phyloP scores from a whole-genome alignment of 1,140 invertebrate genomes.

The Mylabris phalerata region DNA sequence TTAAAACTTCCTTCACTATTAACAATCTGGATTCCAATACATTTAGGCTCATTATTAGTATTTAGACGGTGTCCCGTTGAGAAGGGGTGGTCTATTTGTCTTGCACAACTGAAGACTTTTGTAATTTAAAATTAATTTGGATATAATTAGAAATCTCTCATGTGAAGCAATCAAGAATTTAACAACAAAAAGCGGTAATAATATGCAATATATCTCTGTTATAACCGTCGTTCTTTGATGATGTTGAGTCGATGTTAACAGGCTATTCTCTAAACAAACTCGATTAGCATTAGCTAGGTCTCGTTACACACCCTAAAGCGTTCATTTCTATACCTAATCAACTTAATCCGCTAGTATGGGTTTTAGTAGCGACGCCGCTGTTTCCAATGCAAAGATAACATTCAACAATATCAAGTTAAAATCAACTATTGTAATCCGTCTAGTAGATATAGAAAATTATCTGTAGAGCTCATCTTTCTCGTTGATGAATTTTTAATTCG shows the following conservation, averaged over 20 bases:
- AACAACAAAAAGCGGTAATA: slow-evolving; percentile 14
- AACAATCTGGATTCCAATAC: slow-evolving; percentile 6
- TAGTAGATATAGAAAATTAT: too few species aligned
- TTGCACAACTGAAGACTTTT: background rate
- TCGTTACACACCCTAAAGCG: slow-evolving; percentile 29
- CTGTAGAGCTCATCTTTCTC: too few species aligned
- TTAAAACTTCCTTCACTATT: slow-evolving; percentile 10
- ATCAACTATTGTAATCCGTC: too few species aligned
- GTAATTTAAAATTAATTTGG: background rate
- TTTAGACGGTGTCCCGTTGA: slow-evolving; percentile 1
- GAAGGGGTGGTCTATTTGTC: slow-evolving; percentile 5
- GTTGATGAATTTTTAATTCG: too few species aligned
- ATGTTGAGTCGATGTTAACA: slow-evolving; percentile 21
- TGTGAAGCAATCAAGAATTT: slow-evolving; percentile 8
- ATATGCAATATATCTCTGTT: slow-evolving; percentile 22
- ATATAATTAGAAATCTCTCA: slow-evolving; percentile 8
- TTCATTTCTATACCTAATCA: slow-evolving; percentile 37
- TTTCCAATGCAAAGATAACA: too few species aligned
- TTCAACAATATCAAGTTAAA: too few species aligned
- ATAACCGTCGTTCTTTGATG: slow-evolving; percentile 19
- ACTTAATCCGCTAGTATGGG: slow-evolving; percentile 32
- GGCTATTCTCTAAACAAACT: slow-evolving; percentile 31
- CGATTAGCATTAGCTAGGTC: slow-evolving; percentile 35
- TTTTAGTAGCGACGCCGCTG: slow-evolving; percentile 30
- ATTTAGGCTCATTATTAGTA: slow-evolving; percentile 4